phyloP scores from a whole-genome alignment of 2,888 invertebrate species.

The Acanthococcus lagerstroemiae region DNA sequence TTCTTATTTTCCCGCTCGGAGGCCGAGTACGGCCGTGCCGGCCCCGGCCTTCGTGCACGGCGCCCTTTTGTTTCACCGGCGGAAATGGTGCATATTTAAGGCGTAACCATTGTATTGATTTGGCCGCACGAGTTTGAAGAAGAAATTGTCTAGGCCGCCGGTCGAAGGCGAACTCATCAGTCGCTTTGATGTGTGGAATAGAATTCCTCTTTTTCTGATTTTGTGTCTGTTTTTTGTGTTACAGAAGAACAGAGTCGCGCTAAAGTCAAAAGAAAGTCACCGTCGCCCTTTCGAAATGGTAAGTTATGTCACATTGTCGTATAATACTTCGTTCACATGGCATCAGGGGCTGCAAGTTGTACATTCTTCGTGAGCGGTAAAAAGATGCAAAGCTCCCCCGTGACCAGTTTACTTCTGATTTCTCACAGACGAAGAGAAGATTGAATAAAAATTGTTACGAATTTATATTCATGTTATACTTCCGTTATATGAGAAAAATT shows the following conservation, averaged over 20 bases:
- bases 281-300: constrained; percentile 13
- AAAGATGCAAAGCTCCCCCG: no score
- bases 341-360: no score
- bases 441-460: no score
- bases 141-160: neutral
- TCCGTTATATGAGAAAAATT: no score
- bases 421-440: no score
- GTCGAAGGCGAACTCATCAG: no score
- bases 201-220: neutral
- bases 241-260: constrained; percentile 19
- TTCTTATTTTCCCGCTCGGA: constrained; percentile 25
- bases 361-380: no score
- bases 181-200: neutral
- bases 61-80: neutral
- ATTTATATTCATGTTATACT: no score
- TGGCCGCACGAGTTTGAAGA: neutral
- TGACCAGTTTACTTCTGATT: no score
- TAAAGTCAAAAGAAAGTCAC: constrained; percentile 22
- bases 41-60: no score
- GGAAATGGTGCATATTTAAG: constrained; percentile 16
- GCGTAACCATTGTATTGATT: constrained; percentile 6
- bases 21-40: no score
- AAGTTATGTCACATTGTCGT: neutral
- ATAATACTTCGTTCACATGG: neutral
- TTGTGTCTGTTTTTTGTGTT: neutral